These are phyloP conservation scores for Germaria angustata DNA, from an alignment of 2,888 invertebrate genomes.

Conservation along the genomic window DNA sequence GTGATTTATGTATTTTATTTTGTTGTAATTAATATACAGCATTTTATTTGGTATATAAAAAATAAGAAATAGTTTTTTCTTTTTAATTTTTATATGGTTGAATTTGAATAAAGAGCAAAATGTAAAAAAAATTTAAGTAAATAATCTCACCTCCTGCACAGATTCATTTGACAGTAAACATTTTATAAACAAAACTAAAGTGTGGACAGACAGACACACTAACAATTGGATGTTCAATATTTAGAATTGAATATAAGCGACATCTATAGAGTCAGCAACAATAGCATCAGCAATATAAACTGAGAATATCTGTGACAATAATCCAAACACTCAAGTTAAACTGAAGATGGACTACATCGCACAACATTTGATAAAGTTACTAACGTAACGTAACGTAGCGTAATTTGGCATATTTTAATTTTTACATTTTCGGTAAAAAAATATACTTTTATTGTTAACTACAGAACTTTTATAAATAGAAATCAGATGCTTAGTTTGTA, in stretches of 20 bases:
- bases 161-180: slow-evolving; percentile 37
- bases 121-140: neutral
- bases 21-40: neutral
- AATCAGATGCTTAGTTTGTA: no score
- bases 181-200: neutral
- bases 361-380: neutral
- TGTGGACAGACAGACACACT: neutral
- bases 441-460: no score
- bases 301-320: neutral
- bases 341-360: neutral
- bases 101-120: neutral
- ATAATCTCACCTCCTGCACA: slow-evolving; percentile 65
- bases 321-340: neutral
- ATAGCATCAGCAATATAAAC: slow-evolving; percentile 7
- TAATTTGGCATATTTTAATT: no score
- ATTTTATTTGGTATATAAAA: neutral
- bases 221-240: slow-evolving; percentile 54
- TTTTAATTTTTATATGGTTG: neutral
- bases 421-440: no score
- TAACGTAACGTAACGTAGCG: no score
- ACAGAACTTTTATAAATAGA: no score
- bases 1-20: neutral
- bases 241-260: slow-evolving; percentile 37
- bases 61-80: neutral
- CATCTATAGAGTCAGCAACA: neutral